Base-by-base conservation (phyloP, 1,140 invertebrate species). In the Drosophila miranda region DNA sequence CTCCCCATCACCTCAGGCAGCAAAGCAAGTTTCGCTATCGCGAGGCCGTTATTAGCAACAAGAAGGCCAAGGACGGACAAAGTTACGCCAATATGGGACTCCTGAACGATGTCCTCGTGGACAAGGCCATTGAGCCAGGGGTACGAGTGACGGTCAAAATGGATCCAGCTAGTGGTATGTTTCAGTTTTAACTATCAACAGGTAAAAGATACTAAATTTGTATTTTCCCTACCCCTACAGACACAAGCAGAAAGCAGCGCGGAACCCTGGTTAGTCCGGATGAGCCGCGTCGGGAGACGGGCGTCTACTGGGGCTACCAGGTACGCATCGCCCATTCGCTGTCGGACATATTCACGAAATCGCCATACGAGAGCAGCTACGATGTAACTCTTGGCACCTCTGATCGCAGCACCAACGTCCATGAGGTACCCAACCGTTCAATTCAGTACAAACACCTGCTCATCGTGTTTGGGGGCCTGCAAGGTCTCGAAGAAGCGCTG, bases 291-390 rank as follows among this genome's bases (percentile, higher is more conserved):
- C 93, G 93, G 30, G 94, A 97, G 89, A 94, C 92, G 8, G 97
- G 97, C 4, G 92, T 96, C 11, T 99, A 99, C 91, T 99, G 98
- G 98, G 99, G 99, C 14, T 99, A 99, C 86, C 94, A 93, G 69
- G 97, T 99, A 0, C 93, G 97, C 81, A 93, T 98, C 69, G 98
- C 97, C 0, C 94, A 94, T 66, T 95, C 93, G 66, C 89, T 99
- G 3, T 94, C 95, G 2, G 94, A 96, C 90, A 95, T 98, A n/a
- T 96, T 99, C 88, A 94, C 94, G 9, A 95, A 96, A 81, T 95
- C 94, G 76, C 96, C 96, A 1, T 98, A 95, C 90, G 92, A 94
- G 89, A 92, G 94, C 89, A 95, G 96, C 77, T 98, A 96, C 90
- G 95, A 96, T 91, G 75, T 96, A 49, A 94, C 94, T 1, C 93